These are phyloP conservation scores for Apis cerana DNA, from an alignment of 1,140 invertebrate species.

Conservation along the genomic window DNA sequence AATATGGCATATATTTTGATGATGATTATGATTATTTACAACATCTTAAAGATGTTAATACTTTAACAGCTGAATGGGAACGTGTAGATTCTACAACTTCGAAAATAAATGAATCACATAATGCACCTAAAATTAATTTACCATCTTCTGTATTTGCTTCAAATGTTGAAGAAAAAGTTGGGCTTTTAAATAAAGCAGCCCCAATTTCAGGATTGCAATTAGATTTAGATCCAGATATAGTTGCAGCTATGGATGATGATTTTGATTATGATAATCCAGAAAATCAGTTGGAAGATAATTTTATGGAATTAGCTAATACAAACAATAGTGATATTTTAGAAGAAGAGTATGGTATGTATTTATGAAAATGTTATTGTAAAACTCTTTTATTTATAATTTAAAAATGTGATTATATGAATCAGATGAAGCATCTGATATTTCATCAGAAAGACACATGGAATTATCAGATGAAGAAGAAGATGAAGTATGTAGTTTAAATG, in stretches of 20 bases:
- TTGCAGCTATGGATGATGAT: constrained; percentile 96
- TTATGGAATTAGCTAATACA: constrained; percentile 89
- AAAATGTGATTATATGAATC: constrained; percentile 20
- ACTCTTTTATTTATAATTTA: not conserved
- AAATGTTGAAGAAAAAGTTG: constrained; percentile 92
- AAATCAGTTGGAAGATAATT: constrained; percentile 95
- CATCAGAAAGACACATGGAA: constrained; percentile 70
- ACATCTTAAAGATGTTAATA: constrained; percentile 89
- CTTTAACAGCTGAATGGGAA: constrained; percentile 76
- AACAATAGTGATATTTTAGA: constrained; percentile 71
- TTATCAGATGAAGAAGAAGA: constrained; percentile 79
- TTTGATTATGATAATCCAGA: constrained; percentile 92
- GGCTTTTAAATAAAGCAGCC: constrained; percentile 93
- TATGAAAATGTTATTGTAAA: not conserved
- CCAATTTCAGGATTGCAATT: constrained; percentile 87
- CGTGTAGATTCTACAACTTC: constrained; percentile 65
- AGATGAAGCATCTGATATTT: constrained; percentile 57
- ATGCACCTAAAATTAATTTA: constrained; percentile 83
- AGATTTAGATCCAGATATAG: constrained; percentile 95
- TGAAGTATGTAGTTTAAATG: constrained; percentile 81
- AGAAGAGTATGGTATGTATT: constrained; percentile 74
- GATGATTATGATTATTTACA: constrained; percentile 98
- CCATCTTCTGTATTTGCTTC: constrained; percentile 96
- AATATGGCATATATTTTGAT: constrained; percentile 97
- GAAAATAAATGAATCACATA: constrained; percentile 67